Percentiles rank a stretch among this genome's conserved stretches.
These are phyloP conservation scores for Emydoidea blandingii DNA, from an alignment of 2,797 vertebrate species.

Conservation along the genomic window DNA sequence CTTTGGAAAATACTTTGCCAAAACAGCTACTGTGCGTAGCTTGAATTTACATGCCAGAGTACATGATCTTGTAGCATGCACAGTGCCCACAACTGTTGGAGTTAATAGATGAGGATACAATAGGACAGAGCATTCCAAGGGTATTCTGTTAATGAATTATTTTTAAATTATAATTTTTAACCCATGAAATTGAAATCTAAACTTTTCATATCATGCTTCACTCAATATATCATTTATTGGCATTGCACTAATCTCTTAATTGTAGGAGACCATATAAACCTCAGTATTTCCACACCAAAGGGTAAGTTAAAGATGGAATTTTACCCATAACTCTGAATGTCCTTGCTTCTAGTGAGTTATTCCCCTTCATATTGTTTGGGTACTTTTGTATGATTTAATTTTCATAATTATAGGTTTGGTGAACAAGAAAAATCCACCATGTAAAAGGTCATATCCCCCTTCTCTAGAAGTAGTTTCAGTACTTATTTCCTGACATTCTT, in stretches of 20 bases:
- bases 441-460: neutral
- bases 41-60: neutral
- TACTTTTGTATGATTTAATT: neutral
- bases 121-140: conserved; percentile 47
- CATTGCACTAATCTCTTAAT: neutral
- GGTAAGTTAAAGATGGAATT: neutral
- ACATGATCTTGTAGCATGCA: neutral
- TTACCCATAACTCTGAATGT: neutral
- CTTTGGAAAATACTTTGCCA: neutral
- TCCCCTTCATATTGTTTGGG: neutral
- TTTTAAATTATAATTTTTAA: neutral
- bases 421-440: neutral
- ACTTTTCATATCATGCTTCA: neutral
- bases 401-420: neutral
- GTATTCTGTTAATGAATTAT: neutral
- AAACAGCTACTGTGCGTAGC: no score
- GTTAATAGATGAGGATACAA: conserved; percentile 56
- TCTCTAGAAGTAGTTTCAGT: neutral
- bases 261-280: neutral
- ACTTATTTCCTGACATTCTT: neutral
- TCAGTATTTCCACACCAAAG: neutral
- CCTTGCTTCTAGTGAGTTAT: conserved; percentile 15
- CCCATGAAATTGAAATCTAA: conserved; percentile 26
- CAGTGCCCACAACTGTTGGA: conserved; percentile 15
- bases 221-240: conserved; percentile 36